Evolutionary conservation across 2,797 vertebrate species (phyloP), one percentile per base, ranked within the genome.

Genomic region (Sebastes vulpes): DNA sequence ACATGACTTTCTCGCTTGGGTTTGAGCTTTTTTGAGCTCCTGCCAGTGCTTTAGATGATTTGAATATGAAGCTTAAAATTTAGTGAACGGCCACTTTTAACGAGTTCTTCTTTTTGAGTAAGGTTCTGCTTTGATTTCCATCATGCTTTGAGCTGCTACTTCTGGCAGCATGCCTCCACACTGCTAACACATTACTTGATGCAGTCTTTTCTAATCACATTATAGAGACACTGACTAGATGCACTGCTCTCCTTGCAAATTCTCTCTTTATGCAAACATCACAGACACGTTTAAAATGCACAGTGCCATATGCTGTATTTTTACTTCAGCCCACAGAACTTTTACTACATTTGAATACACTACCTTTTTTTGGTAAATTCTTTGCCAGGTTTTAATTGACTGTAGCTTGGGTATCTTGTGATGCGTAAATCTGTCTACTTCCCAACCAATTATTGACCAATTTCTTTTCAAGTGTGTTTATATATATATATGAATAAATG

Each of bases 201-300:
- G n/a, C 20, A 28, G 23, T 31, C 31, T 61, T 46, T 82, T 65
- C 35, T 81, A 61, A 81, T 75, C 32, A 66, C 56, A 10, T 28
- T 72, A 38, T 48, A 29, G 70, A 67, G 74, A 46, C 31, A 9
- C 29, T 6, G 38, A 53, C 56, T 26, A 53, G 11, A 71, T 61
- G 59, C 60, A 35, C 31, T 18, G 31, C 42, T 69, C 42, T 71
- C 35, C 21, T 38, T 66, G 56, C 20, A 72, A 31, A 58, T 3
- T 56, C 54, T 28, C 31, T 72, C 10, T 38, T 73, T 38, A 59
- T 61, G 29, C 18, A 68, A 38, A 59, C 25, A 35, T 70, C 25
- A 58, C 25, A 73, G 23, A 65, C 50, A 65, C 21, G 31, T 29
- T 53, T 46, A 48, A 56, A 20, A 65, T 54, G 11, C 31, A 48